Conservation (phyloP, 2,888 invertebrate species). For the Hartigia nigra region DNA sequence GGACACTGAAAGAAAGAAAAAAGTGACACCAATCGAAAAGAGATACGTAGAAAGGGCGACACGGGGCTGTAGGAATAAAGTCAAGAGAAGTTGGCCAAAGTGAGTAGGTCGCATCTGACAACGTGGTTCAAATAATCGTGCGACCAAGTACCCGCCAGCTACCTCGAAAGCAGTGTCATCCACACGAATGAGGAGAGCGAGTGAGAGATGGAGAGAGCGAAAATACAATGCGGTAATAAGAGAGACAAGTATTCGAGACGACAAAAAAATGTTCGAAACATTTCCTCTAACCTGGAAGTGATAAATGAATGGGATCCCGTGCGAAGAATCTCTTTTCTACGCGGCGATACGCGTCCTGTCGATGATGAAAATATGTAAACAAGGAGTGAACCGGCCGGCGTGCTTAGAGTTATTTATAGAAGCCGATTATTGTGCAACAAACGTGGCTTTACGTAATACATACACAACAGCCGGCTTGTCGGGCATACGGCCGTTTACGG, state of each 20-base stretch:
- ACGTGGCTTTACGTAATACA: constrained; percentile 59
- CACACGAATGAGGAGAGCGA: constrained; percentile 20
- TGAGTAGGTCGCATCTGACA: neutral
- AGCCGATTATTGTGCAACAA: constrained; percentile 63
- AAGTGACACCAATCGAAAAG: neutral
- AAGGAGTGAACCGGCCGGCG: constrained; percentile 37
- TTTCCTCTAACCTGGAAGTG: neutral
- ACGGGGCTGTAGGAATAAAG: neutral
- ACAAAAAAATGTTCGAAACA: neutral
- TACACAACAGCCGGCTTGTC: constrained; percentile 33
- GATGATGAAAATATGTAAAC: constrained; percentile 40
- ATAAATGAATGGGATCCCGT: neutral
- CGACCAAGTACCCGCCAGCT: neutral
- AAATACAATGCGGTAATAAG: neutral
- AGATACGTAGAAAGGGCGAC: neutral
- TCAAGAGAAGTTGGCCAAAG: neutral
- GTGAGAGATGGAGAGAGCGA: neutral
- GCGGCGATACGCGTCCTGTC: constrained; percentile 8
- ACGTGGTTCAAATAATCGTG: neutral
- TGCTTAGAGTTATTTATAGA: constrained; percentile 60
- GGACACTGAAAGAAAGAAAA: neutral
- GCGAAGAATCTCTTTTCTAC: neutral
- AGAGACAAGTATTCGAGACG: neutral
- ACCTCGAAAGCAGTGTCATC: no score
- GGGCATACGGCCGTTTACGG: constrained; percentile 47